Base-by-base conservation (phyloP, 2,797 vertebrate species). In the Zenarchopterus dispar region DNA sequence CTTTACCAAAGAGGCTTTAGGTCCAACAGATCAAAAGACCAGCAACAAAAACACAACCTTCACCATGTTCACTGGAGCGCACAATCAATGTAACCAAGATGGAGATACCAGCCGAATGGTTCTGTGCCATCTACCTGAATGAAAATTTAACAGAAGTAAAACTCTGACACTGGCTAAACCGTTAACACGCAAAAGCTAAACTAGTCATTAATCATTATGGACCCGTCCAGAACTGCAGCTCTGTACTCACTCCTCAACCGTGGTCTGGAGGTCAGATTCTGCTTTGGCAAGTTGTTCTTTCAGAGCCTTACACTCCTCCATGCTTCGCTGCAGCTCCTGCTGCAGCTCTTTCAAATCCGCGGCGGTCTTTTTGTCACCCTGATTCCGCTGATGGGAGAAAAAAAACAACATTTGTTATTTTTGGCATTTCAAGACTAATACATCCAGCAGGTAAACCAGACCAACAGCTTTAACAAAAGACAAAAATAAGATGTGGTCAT, bases 241-340 rank as follows among this genome's bases (percentile, higher is more conserved):
- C 4, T 51, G 36, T 3, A 93, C 96, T 96, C 88, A 99, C 97
- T 99, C 97, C 59, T 99, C 97, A 17, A 98, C 84, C 58, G 95
- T 93, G 62, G 86, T 91, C 72, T 93, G 92, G 49, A 99, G 95
- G 41, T 98, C 96, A 1, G 77, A 92, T 86, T 99, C 97, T 0
- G 92, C 93, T 77, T 95, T 95, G 55, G 92, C 76, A 11, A 98
- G 91, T 55, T 93, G 94, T 53, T 89, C 92, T 81, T 87, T 92
- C 59, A 98, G 88, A 28, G 46, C 45, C 11, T 89, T 87, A 56
- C 92, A 95, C 83, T 96, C 96, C 1, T 93, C 80, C 56, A 77
- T 24, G 52, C 89, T 92, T 53, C 77, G 56, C 67, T 94, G 91
- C 16, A 95, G 91, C 56, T 92, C 92, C 75, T 80, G 80, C 71